Base-by-base conservation (phyloP, 2,888 invertebrate species). In the Chelonus formosanus region DNA sequence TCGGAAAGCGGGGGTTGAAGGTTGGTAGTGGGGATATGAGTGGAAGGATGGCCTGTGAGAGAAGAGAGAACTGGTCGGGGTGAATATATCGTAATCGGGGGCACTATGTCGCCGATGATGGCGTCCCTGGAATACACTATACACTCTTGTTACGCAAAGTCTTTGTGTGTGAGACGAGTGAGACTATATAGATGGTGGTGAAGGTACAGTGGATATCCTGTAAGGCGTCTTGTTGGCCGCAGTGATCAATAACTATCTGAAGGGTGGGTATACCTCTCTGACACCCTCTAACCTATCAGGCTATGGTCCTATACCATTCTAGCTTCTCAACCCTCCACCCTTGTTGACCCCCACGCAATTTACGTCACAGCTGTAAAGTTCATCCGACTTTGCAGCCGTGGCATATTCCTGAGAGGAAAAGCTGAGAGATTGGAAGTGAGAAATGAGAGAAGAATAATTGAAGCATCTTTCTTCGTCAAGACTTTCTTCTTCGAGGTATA, bases 51-150 rank as follows among this genome's bases (percentile, higher is more conserved):
- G 74, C 68, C 71, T 48, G 8, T 20, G 52, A 32, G 34, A 70
- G 70, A 77, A 74, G 75, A 74, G 76, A 75, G 78, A 80, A 78
- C 78, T 78, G 77, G 74, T 72, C 71, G 73, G 74, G 73, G 75
- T 74, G 74, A 75, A 77, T 78, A 78, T 76, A 78, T 80, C 77
- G 78, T 77, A 76, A 80, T 80, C 77, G 80, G 76, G 80, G 80
- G 80, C 80, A 80, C 80, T 80, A 79, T 80, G 80, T 80, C 80
- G 77, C 71, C 75, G 74, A 70, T 74, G 48, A 60, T 65, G 74
- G 74, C 73, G 76, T 70, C 71, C 67, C 62, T 58, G 64, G 50
- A 45, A 45, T 45, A 34, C 54, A 34, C 35, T 45, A 10, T 52
- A 56, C 55, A 60, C 54, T 10, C 44, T 40, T 50, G 32, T 45